Conservation (phyloP, 2,113 vertebrate genomes). For the Pipra filicauda region DNA sequence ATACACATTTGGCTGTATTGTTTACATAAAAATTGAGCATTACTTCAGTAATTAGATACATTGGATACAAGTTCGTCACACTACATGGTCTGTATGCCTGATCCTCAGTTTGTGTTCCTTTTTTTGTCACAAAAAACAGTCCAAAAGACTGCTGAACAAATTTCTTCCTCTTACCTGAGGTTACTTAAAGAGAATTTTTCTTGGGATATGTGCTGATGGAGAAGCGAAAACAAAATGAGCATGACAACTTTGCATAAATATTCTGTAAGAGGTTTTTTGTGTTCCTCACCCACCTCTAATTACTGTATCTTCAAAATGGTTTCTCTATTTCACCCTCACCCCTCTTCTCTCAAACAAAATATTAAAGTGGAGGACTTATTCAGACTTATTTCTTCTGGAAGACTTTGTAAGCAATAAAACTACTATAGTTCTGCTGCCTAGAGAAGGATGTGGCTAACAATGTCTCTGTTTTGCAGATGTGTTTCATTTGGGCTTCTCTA, state of each 20-base stretch:
- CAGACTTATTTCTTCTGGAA: constrained; percentile 30
- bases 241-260: not conserved
- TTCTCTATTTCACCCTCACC: not conserved
- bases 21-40: not conserved
- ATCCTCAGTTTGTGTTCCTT: not conserved
- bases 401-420: constrained; percentile 41
- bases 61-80: not conserved
- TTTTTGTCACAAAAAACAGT: not conserved
- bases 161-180: not conserved
- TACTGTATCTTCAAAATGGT: not conserved
- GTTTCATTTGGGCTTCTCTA: constrained; percentile 28
- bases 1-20: not conserved
- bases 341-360: not conserved
- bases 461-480: constrained; percentile 58
- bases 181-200: not conserved
- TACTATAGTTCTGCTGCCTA: not conserved
- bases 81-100: not conserved
- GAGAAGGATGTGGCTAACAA: constrained; percentile 44
- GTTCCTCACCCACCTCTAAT: not conserved
- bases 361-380: constrained; percentile 18
- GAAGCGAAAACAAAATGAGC: not conserved
- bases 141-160: not conserved
- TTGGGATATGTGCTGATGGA: not conserved
- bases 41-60: not conserved
- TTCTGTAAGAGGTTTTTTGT: not conserved